Evolutionary conservation across 2,797 vertebrate genomes (phyloP).

Genomic region (Adrianichthys oophorus): DNA sequence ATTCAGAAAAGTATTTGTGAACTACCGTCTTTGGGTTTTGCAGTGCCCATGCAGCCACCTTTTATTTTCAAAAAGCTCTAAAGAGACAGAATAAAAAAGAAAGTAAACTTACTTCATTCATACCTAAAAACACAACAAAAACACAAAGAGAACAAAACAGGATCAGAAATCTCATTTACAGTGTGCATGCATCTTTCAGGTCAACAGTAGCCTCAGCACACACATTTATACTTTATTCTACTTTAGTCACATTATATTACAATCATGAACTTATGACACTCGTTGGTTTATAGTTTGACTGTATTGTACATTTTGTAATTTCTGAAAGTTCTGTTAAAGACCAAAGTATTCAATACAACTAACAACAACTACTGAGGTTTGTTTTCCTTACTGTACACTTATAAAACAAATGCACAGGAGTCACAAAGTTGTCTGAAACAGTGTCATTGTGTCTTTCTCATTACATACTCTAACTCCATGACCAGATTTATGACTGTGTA

Average conservation of each 20-base stretch:
- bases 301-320: slow-evolving; percentile 16
- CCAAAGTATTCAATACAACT: slow-evolving; percentile 21
- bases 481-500: slow-evolving; percentile 36
- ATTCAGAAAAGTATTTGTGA: slow-evolving; percentile 46
- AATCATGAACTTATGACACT: slow-evolving; percentile 50
- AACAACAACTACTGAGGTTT: slow-evolving; percentile 19
- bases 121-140: slow-evolving; percentile 74
- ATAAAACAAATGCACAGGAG: slow-evolving; percentile 48
- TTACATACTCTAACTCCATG: slow-evolving; percentile 22
- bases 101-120: slow-evolving; percentile 83
- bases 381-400: slow-evolving; percentile 38
- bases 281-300: slow-evolving; percentile 14
- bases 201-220: slow-evolving; percentile 50
- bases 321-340: slow-evolving; percentile 32
- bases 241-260: slow-evolving; percentile 70
- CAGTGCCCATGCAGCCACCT: slow-evolving; percentile 71
- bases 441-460: slow-evolving; percentile 21
- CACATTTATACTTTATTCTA: slow-evolving; percentile 51
- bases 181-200: slow-evolving; percentile 20
- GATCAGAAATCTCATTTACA: slow-evolving; percentile 58
- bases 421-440: slow-evolving; percentile 31
- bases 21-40: slow-evolving; percentile 59
- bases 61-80: slow-evolving; percentile 49
- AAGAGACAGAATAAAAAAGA: slow-evolving; percentile 49
- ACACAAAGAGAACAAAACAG: slow-evolving; percentile 67